phyloP scores from a whole-genome alignment of 1,140 invertebrate genomes.

The Bilobella aurantiaca region DNA sequence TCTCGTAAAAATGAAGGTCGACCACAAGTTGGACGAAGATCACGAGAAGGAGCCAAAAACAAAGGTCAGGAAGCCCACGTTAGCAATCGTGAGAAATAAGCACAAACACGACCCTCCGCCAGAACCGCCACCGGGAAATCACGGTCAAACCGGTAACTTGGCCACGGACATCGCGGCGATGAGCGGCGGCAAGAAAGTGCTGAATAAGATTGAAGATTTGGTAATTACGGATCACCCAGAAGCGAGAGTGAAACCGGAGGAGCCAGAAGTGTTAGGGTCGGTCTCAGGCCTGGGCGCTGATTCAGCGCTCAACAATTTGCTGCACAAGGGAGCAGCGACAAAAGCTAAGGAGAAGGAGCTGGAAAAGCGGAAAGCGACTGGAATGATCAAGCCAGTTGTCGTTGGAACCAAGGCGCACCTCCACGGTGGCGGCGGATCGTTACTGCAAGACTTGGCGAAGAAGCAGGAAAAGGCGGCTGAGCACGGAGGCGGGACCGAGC shows the following conservation, averaged over 20 bases:
- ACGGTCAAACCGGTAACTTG: constrained; percentile 29
- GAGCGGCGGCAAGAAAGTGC: constrained; percentile 17
- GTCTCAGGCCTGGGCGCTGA: neutral
- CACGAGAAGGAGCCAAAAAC: constrained; percentile 12
- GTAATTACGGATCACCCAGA: constrained; percentile 12
- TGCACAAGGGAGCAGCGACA: neutral
- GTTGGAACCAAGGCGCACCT: neutral
- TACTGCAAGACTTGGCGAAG: neutral
- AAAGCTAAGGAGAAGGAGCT: neutral
- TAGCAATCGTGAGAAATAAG: constrained; percentile 28
- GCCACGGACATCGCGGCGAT: constrained; percentile 28
- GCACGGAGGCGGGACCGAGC: neutral
- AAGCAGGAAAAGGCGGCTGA: neutral
- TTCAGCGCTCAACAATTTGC: neutral
- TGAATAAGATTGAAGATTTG: constrained; percentile 20
- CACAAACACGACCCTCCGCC: neutral
- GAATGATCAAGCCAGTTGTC: neutral
- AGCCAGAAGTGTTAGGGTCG: neutral
- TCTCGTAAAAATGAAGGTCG: constrained; percentile 27
- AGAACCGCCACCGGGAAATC: neutral
- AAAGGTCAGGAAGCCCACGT: constrained; percentile 16
- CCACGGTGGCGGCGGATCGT: neutral
- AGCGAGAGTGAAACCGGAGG: neutral
- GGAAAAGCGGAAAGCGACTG: neutral
- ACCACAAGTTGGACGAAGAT: constrained; percentile 20